Percentiles rank a stretch among this genome's conserved stretches.
phyloP scores from a whole-genome alignment of 1,140 invertebrate genomes.

The Cardiocondyla obscurior region DNA sequence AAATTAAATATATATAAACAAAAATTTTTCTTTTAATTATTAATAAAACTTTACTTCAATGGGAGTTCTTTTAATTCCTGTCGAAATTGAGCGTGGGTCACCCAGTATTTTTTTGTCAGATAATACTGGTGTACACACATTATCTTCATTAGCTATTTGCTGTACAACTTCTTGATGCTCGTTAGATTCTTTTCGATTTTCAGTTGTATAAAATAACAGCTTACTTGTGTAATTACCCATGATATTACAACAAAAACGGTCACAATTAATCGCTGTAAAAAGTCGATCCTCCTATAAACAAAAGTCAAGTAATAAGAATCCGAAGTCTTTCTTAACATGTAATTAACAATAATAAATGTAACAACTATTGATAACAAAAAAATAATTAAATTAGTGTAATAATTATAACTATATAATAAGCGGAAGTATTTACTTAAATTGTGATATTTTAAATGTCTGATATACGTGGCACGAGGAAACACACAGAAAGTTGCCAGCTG shows the following conservation, averaged over 20 bases:
- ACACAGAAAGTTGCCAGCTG: neutral
- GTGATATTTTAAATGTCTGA: neutral
- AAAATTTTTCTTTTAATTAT: constrained; percentile 1
- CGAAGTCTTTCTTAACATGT: neutral
- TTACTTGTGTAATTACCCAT: constrained; percentile 73
- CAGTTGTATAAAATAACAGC: constrained; percentile 55
- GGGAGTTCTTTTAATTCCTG: constrained; percentile 77
- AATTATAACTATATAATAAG: neutral
- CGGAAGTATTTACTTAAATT: neutral
- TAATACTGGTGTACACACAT: constrained; percentile 68
- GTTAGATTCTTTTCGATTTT: constrained; percentile 44
- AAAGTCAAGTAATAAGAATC: neutral
- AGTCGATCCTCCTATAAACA: neutral
- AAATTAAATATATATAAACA: neutral
- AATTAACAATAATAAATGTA: neutral
- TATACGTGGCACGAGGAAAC: neutral
- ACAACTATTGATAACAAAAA: neutral
- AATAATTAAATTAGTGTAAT: neutral
- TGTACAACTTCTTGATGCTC: neutral
- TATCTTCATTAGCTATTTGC: neutral
- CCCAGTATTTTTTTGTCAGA: constrained; percentile 56
- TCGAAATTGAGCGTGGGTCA: constrained; percentile 76
- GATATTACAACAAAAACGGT: neutral
- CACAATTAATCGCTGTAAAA: neutral
- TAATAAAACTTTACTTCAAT: constrained; percentile 71